phyloP scores from a whole-genome alignment of 1,140 invertebrate genomes.

The Leptonema lineaticorne region DNA sequence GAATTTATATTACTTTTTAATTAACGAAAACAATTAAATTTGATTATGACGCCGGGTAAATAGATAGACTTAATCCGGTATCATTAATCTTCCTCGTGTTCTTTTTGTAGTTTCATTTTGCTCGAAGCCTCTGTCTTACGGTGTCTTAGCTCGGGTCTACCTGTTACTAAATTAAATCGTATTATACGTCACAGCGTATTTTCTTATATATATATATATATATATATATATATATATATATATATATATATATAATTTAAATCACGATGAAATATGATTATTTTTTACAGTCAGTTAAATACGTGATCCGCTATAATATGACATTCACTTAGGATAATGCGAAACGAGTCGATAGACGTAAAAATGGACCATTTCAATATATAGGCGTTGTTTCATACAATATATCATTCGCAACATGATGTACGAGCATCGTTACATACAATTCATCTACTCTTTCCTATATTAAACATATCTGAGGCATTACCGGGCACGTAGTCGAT shows the following conservation, averaged over 20 bases:
- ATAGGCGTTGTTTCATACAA: background rate
- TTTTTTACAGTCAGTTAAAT: background rate
- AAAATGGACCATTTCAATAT: slow-evolving; percentile 24
- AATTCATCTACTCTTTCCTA: slow-evolving; percentile 23
- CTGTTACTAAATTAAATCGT: too few relatives aligned
- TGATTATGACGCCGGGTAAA: slow-evolving; percentile 5
- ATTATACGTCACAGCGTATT: background rate
- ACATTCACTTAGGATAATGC: background rate
- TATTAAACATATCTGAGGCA: slow-evolving; percentile 23
- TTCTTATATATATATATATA: too few relatives aligned
- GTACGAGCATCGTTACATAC: slow-evolving; percentile 23
- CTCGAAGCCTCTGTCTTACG: slow-evolving; percentile 12
- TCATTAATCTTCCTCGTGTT: slow-evolving; percentile 26
- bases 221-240: background rate
- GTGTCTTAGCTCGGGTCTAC: slow-evolving; percentile 10
- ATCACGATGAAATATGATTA: background rate
- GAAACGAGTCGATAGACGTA: slow-evolving; percentile 1
- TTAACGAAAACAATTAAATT: slow-evolving; percentile 22
- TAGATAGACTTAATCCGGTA: background rate
- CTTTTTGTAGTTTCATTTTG: slow-evolving; percentile 10
- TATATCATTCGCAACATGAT: slow-evolving; percentile 15
- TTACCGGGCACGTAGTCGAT: slow-evolving; percentile 27
- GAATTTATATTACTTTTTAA: too few relatives aligned
- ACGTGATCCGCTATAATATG: background rate
- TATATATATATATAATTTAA: background rate